These are phyloP conservation scores for Phenganax stokvisi DNA, from an alignment of 92 coral and sea anemone genomes.

Conservation along the genomic window DNA sequence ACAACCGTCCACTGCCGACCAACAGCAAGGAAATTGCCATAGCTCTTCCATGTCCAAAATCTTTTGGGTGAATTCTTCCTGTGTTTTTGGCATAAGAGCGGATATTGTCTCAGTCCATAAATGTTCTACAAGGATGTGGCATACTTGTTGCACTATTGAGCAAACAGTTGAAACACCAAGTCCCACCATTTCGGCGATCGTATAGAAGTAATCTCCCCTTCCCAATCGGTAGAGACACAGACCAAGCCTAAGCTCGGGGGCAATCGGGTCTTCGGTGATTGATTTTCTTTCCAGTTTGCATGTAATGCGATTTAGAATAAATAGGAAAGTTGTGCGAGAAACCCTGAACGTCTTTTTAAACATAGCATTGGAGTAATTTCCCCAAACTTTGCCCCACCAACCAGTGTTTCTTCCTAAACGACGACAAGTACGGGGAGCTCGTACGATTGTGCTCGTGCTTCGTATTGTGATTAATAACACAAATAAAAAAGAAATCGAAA, in stretches of 20 bases:
- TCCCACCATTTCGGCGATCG: not conserved
- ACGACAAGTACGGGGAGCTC: slow-evolving; percentile 1
- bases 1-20: slow-evolving; percentile 1
- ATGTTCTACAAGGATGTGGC: too few species aligned
- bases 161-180: not conserved
- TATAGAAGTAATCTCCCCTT: slow-evolving; percentile 1
- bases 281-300: not conserved
- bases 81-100: too few species aligned
- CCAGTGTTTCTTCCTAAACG: not conserved
- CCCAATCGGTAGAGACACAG: slow-evolving; percentile 9
- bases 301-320: not conserved
- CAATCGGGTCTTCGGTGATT: slow-evolving; percentile 1
- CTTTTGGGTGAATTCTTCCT: too few species aligned
- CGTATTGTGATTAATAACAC: too few species aligned
- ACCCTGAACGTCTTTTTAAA: slow-evolving; percentile 14
- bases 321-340: not conserved
- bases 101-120: too few species aligned
- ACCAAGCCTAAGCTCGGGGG: slow-evolving; percentile 17
- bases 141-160: too few species aligned
- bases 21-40: slow-evolving; percentile 7
- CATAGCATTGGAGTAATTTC: slow-evolving; percentile 1
- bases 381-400: slow-evolving; percentile 8
- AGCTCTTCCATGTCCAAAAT: not conserved
- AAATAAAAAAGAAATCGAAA: too few species aligned
- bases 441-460: too few species aligned